Percentiles rank a stretch among this genome's conserved stretches.
phyloP scores from a whole-genome alignment of 2,797 vertebrate genomes.

The Synanceia verrucosa region DNA sequence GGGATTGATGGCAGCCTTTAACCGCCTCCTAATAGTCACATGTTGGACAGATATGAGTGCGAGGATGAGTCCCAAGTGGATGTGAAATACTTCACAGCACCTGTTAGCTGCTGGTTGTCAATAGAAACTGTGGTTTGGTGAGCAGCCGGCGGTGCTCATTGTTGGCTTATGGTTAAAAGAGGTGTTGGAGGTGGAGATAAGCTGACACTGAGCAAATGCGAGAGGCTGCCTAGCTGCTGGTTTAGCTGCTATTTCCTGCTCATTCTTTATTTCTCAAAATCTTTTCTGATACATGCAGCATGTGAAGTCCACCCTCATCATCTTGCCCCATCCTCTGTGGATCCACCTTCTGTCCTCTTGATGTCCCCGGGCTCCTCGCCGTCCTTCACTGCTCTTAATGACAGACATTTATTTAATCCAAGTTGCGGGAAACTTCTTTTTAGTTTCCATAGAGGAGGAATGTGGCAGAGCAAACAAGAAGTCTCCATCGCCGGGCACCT shows the following conservation, averaged over 20 bases:
- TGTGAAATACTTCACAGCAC: constrained; percentile 52
- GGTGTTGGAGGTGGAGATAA: constrained; percentile 29
- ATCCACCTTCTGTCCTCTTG: constrained; percentile 54
- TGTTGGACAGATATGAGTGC: constrained; percentile 61
- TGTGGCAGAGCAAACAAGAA: constrained; percentile 12
- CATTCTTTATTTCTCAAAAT: neutral
- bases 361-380: constrained; percentile 46
- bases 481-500: constrained; percentile 14
- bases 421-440: constrained; percentile 70
- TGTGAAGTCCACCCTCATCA: constrained; percentile 28
- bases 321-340: constrained; percentile 21
- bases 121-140: constrained; percentile 47
- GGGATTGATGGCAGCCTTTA: constrained; percentile 73
- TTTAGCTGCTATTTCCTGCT: constrained; percentile 23
- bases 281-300: neutral
- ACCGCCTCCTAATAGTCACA: constrained; percentile 66
- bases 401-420: constrained; percentile 74
- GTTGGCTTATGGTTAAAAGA: constrained; percentile 53
- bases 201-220: constrained; percentile 50
- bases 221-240: constrained; percentile 37
- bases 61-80: constrained; percentile 69
- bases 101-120: constrained; percentile 63
- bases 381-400: constrained; percentile 70
- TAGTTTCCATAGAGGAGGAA: constrained; percentile 51
- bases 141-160: constrained; percentile 33